These are phyloP conservation scores for Parauchenoglanis ngamensis DNA, from an alignment of 2,797 vertebrate genomes.

Conservation along the genomic window DNA sequence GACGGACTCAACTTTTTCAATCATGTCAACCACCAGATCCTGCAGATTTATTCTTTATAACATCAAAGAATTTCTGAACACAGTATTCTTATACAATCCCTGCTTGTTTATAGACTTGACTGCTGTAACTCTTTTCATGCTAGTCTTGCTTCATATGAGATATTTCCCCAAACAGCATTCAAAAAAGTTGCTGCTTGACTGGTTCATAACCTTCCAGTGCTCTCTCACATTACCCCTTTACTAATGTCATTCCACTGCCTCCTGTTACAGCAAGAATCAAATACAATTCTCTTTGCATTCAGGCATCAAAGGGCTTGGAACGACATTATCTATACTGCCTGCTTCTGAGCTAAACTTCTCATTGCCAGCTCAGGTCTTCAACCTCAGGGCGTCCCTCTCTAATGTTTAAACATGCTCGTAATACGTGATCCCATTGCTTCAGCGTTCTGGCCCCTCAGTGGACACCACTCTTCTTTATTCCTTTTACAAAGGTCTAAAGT, in stretches of 20 bases:
- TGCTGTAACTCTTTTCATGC: neutral
- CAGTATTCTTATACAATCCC: neutral
- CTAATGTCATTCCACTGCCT: neutral
- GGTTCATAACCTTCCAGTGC: neutral
- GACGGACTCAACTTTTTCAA: neutral
- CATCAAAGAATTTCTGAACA: neutral
- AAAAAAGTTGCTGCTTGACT: neutral
- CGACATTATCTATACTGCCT: neutral
- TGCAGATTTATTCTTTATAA: neutral
- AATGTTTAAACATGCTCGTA: neutral
- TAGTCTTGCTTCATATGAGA: neutral
- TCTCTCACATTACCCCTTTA: neutral
- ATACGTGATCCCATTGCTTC: neutral
- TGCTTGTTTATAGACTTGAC: neutral
- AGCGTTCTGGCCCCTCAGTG: neutral
- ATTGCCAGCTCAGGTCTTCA: neutral
- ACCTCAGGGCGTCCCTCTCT: neutral
- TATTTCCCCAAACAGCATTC: neutral
- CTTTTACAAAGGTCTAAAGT: neutral
- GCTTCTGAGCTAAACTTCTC: neutral
- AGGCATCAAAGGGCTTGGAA: neutral
- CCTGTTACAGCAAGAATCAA: neutral
- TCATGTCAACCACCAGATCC: neutral
- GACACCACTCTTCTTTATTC: neutral
- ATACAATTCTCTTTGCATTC: neutral